Evolutionary conservation across 2,113 vertebrate genomes (phyloP), one percentile per base, ranked within the genome.

Genomic region (Chlamydotis undulata): DNA sequence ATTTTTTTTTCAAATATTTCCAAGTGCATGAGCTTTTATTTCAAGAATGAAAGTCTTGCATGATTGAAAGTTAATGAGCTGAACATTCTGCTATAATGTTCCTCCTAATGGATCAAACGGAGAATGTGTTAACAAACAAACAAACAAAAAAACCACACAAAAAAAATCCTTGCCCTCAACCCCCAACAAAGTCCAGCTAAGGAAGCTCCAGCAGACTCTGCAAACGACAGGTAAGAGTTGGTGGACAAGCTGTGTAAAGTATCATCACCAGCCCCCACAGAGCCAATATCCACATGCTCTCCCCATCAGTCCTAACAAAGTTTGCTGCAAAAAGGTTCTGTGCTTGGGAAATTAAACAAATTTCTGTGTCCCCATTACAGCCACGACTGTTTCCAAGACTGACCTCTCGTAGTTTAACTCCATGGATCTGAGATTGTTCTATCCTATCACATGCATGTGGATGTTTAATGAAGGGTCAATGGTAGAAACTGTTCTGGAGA

Each of bases 41-140:
- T 41, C 3, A 57, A 69, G 65, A 87, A 89, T 17, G 13, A 43
- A 71, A 87, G 64, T 84, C 89, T 93, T 89, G 87, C 68, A 69
- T 76, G 81, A 82, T 65, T 84, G 61, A 87, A 96, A 93, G 35
- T 68, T 91, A 87, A 84, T 65, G 59, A 89, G 69, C 65, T 19
- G 7, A 79, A 76, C 33, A 60, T 52, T 93, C 49, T 69, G 69
- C 81, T 91, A 91, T 94, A 91, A 85, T 61, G 49, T 70, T 55
- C 61, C 49, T 78, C 47, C 49, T 78, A 87, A 81, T 60, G 64
- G 69, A 80, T 89, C 80, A 92, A 80, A 90, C 49, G 41, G n/a
- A 82, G 31, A 63, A 55, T 13, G 33, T 35, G 33, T 52, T 82
- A 76, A 76, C 85, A 57, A 81, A 3, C 19, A 85, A 90, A 19